Evolutionary conservation across 1,140 invertebrate genomes (phyloP), one percentile per base, ranked within the genome.

Genomic region (Orius insidiosus): DNA sequence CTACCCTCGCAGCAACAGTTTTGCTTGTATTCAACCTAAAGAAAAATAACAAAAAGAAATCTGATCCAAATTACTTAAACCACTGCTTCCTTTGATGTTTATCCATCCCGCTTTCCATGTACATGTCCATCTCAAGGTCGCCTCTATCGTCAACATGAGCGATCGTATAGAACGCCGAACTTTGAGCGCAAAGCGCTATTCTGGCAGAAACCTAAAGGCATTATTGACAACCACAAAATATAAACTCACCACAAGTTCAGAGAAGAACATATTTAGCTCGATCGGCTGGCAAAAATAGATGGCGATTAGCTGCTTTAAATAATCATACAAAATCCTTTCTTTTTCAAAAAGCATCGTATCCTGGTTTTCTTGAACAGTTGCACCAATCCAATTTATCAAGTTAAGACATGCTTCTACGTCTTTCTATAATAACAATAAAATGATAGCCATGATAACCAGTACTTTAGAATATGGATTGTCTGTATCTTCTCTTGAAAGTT

Each of bases 241-340:
- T 7, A 24, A 24, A 4, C 24, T 24, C 7, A 24, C 41, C 10
- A 43, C 41, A 2, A 43, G 19, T 16, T 43, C 41, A 3, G 41
- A 43, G 14, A 43, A 43, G 19, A 43, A 43, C 24, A 18, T 43
- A n/a, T 43, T 43, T 19, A 43, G 19, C 5, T 30, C 41, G 18
- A 43, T 11, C 18, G 41, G 41, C 24, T 43, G 18, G 41, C 41
- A 43, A 15, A 43, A 43, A 15, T 30, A 43, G n/a, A 43, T 43
- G 7, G 18, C 41, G 5, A 43, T 43, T 8, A 43, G 41, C 24
- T 43, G 41, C n/a, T 18, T 43, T 19, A 43, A 31, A 31, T 43
- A 43, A n/a, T 43, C 41, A 31, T 30, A 43, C 3, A 43, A n/a
- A 11, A 9, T 43, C n/a, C 41, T 30, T 11, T n/a, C 14, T 11